A percentile compares a stretch with the other conserved stretches of the same genome.
phyloP scores from a whole-genome alignment of 2,797 vertebrate species.

The Echeneis naucrates region DNA sequence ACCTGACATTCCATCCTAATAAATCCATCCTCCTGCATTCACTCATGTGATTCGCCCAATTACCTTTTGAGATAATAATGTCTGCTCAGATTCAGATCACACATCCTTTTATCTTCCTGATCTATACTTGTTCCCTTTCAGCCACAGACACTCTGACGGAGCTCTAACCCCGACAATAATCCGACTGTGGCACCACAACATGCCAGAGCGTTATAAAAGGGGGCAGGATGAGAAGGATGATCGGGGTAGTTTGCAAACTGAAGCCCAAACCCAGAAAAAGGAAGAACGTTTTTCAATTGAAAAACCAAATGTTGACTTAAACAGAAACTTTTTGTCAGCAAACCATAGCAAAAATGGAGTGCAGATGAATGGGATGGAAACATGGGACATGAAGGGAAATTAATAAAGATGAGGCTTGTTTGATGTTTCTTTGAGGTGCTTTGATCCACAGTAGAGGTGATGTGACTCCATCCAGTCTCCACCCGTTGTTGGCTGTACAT shows the following conservation, averaged over 20 bases:
- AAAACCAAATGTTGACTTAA: background rate
- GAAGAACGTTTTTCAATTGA: constrained; percentile 19
- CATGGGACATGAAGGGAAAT: constrained; percentile 18
- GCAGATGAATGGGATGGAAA: constrained; percentile 29
- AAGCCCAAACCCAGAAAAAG: background rate
- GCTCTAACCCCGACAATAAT: constrained; percentile 7
- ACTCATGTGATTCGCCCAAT: constrained; percentile 22
- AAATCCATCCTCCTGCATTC: constrained; percentile 26
- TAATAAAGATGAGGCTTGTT: constrained; percentile 31
- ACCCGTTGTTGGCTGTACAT: constrained; percentile 39
- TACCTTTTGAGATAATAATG: constrained; percentile 36
- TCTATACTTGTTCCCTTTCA: constrained; percentile 11
- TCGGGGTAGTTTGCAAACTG: background rate
- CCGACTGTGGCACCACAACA: constrained; percentile 12
- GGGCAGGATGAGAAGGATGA: background rate
- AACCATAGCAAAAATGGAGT: background rate
- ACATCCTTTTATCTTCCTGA: constrained; percentile 36
- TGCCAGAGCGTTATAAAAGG: constrained; percentile 2
- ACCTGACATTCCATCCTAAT: constrained; percentile 4
- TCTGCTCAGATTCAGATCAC: constrained; percentile 45
- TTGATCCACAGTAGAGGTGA: constrained; percentile 50
- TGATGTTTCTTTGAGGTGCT: constrained; percentile 45
- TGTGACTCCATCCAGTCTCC: constrained; percentile 27
- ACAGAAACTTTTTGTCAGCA: background rate
- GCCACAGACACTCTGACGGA: constrained; percentile 37